These are phyloP conservation scores for Phataginus tetradactyla DNA, from an alignment of 2,797 vertebrate genomes.

Conservation along the genomic window DNA sequence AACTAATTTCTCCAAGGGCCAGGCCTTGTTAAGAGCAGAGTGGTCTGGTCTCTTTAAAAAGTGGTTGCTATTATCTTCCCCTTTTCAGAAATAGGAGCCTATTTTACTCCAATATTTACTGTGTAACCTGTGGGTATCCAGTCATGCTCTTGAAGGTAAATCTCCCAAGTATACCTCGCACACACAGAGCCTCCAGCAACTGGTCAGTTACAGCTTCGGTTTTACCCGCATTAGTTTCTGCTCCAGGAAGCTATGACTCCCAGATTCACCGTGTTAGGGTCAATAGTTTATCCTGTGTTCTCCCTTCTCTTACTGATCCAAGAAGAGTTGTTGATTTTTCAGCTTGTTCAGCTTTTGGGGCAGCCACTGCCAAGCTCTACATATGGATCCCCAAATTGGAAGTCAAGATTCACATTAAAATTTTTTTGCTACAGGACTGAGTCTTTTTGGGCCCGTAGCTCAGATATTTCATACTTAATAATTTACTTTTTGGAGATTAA, in stretches of 20 bases:
- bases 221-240: background rate
- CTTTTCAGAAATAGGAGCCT: background rate
- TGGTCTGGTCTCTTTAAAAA: background rate
- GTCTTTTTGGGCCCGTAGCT: background rate
- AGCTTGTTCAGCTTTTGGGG: background rate
- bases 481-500: background rate
- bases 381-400: background rate
- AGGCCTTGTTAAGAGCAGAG: background rate
- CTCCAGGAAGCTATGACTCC: background rate
- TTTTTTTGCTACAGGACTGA: background rate
- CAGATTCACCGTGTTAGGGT: background rate
- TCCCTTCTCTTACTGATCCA: background rate
- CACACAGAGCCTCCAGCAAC: background rate
- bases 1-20: background rate
- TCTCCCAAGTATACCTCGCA: too few species aligned
- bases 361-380: background rate
- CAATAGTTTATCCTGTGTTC: background rate
- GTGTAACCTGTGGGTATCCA: background rate
- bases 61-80: background rate
- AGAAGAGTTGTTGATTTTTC: background rate
- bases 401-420: background rate
- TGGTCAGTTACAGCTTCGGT: background rate
- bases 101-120: background rate
- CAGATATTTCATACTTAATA: background rate
- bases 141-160: background rate